Evolutionary conservation across 2,797 vertebrate genomes (phyloP).

Genomic region (Arrhamphus sclerolepis): DNA sequence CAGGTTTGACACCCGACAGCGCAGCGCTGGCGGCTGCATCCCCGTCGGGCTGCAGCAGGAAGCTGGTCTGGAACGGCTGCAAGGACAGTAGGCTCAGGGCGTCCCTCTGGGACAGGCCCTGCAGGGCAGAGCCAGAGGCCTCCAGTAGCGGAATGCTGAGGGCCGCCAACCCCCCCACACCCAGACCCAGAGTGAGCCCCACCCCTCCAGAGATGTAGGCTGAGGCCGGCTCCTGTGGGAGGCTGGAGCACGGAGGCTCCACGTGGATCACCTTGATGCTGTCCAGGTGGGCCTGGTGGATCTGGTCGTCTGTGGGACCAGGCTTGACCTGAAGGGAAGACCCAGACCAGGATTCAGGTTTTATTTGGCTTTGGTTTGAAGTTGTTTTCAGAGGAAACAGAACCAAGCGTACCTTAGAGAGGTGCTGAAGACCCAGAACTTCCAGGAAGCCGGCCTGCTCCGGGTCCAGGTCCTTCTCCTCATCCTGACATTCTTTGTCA

Average conservation of each 20-base stretch:
- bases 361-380: too few relatives aligned
- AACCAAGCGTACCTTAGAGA: constrained; percentile 71
- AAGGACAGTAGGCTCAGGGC: constrained; percentile 87
- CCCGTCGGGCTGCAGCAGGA: constrained; percentile 91
- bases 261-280: constrained; percentile 90
- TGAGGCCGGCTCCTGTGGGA: constrained; percentile 87
- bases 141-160: constrained; percentile 86
- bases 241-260: constrained; percentile 87
- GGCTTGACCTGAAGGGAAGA: constrained; percentile 73
- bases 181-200: constrained; percentile 42
- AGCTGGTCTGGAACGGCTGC: constrained; percentile 92
- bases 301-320: constrained; percentile 80
- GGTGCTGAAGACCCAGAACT: constrained; percentile 87
- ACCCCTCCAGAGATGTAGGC: constrained; percentile 63
- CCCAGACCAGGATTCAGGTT: too few relatives aligned
- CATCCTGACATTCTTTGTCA: background rate
- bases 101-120: constrained; percentile 82
- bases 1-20: constrained; percentile 87
- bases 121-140: constrained; percentile 73
- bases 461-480: constrained; percentile 35
- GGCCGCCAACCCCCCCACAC: constrained; percentile 44
- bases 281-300: constrained; percentile 84
- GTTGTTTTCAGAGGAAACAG: too few relatives aligned
- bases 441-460: constrained; percentile 88
- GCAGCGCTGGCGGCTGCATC: constrained; percentile 43